Base-by-base conservation (phyloP, 1,140 invertebrate genomes). In the Drosophila insularis region DNA sequence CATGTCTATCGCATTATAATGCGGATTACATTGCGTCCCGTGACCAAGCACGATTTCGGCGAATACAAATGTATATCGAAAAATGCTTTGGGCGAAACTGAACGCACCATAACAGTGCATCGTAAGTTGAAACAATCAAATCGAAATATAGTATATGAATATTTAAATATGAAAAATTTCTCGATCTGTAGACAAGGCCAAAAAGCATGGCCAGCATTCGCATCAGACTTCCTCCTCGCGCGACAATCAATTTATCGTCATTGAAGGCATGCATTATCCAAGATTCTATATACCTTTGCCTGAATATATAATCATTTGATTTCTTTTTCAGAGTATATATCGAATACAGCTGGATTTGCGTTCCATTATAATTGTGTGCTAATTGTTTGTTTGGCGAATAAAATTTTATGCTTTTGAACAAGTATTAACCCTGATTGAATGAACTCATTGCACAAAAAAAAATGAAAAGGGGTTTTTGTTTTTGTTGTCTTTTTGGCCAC, bases 61-160 rank as follows among this genome's bases (percentile, higher is more conserved):
- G 93, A 93, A 74, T 94, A 94, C 90, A 94, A 93, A 71, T 94
- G 94, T 80, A 93, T 94, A 55, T 93, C 94, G 2, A 94, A 94
- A 90, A 94, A 94, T 82, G 92, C 93, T 3, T 80, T 94, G 35
- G 94, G 94, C 3, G 93, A 94, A 78, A 94, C 93, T 3, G 93
- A 94, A 74, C 93, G 93, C 31, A 93, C 93, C 71, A 94, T 94
- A 62, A 93, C 93, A 80, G 84, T 94, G 14, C 93, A 93, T 78
- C 93, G 94, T 94, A 92, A 92, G 90, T 76, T 0, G 0, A 2
- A 10, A 0, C 27, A 6, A 27, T 27, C 1, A 0, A 27, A 27
- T 1, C 0, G 0, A 3, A 4, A 6, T n/a, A 14, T 13, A 5
- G 4, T 31, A 13, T 4, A 37, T 13, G 19, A 14, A 37, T 1